Conservation (phyloP, 2,888 invertebrate species). For the Drosophila falleni region DNA sequence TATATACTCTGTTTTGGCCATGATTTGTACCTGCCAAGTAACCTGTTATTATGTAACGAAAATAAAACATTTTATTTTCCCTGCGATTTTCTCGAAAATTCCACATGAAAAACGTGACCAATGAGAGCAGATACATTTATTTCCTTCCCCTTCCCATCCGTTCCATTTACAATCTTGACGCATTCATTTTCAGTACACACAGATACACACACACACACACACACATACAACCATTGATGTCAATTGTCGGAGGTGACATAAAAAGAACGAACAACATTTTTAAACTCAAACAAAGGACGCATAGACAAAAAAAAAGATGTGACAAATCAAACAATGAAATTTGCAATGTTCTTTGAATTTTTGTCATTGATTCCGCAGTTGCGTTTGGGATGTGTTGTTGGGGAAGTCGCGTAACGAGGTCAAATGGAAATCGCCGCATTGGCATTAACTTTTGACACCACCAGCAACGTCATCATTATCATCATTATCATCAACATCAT, state of each 20-base stretch:
- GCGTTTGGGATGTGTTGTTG: constrained; percentile 13
- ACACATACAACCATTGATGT: constrained; percentile 38
- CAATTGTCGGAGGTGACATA: constrained; percentile 70
- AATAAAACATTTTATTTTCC: constrained; percentile 8
- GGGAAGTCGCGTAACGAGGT: constrained; percentile 70
- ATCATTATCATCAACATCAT: constrained; percentile 5
- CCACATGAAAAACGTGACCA: constrained; percentile 41
- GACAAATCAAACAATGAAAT: constrained; percentile 71
- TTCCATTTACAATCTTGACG: constrained; percentile 10
- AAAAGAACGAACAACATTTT: constrained; percentile 66
- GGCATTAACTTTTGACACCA: constrained; percentile 78
- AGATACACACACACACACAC: constrained; percentile 6
- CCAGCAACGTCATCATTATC: constrained; percentile 17
- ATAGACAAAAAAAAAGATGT: constrained; percentile 22
- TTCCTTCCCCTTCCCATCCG: neutral
- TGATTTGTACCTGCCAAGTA: constrained; percentile 1
- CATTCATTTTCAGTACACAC: constrained; percentile 12
- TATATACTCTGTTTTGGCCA: too few relatives aligned
- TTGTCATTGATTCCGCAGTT: constrained; percentile 59
- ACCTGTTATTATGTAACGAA: neutral
- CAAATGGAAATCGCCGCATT: constrained; percentile 79
- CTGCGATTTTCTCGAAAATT: constrained; percentile 25
- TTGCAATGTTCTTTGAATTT: constrained; percentile 51
- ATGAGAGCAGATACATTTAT: constrained; percentile 19
- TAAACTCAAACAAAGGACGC: constrained; percentile 57